phyloP scores from a whole-genome alignment of 2,888 invertebrate genomes.

The Amiota communis region DNA sequence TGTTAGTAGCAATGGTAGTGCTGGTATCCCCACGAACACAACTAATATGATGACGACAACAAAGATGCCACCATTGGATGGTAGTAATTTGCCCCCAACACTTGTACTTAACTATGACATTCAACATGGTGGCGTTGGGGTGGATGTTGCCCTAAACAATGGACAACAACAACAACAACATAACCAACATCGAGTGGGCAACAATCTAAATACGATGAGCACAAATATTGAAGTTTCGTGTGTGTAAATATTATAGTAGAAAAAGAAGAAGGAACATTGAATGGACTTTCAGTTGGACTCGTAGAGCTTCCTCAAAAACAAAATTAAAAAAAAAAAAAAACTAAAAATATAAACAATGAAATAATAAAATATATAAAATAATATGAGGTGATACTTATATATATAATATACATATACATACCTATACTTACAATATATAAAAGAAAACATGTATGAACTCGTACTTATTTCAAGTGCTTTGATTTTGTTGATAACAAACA shows the following conservation, averaged over 20 bases:
- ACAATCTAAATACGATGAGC: no score
- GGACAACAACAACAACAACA: constrained; percentile 47
- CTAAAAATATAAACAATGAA: neutral
- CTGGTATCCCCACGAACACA: constrained; percentile 44
- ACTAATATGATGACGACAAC: neutral
- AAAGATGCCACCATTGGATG: neutral
- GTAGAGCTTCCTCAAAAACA: constrained; percentile 48
- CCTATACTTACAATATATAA: neutral
- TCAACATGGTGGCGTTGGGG: constrained; percentile 57
- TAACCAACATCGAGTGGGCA: neutral
- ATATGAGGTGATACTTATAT: neutral
- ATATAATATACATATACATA: no score
- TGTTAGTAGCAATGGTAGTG: neutral
- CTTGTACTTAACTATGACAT: constrained; percentile 61
- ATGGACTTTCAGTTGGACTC: constrained; percentile 45
- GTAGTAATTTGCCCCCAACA: constrained; percentile 44
- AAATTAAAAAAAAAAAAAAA: neutral
- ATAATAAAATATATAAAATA: neutral
- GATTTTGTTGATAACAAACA: no score
- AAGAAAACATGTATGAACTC: no score
- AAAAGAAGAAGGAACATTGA: neutral
- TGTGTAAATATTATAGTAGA: constrained; percentile 47
- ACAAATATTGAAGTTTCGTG: constrained; percentile 49
- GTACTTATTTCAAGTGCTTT: constrained; percentile 35
- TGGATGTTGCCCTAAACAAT: constrained; percentile 45